Conservation (phyloP, 2,888 invertebrate species). For the Tachystola acroxantha region DNA sequence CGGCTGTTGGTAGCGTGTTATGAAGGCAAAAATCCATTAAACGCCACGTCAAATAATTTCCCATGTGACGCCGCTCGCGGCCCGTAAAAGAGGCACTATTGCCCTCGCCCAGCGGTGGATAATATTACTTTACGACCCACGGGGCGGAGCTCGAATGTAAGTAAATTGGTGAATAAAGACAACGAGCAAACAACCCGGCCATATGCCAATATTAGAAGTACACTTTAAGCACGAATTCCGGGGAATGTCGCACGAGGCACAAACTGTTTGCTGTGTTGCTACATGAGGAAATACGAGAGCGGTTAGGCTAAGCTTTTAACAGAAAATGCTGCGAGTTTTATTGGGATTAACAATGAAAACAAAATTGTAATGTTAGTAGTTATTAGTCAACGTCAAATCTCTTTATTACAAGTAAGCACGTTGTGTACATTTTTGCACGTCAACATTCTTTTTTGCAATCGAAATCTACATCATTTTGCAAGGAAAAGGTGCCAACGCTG, state of each 20-base stretch:
- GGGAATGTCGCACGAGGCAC: not conserved
- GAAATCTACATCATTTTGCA: no score
- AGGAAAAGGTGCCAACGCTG: no score
- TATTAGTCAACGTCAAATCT: no score
- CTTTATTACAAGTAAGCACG: no score
- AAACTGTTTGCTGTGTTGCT: not conserved
- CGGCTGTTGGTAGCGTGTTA: conserved; percentile 71
- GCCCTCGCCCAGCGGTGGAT: conserved; percentile 71
- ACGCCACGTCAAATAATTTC: conserved; percentile 78
- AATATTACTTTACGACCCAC: conserved; percentile 75
- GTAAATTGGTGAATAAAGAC: conserved; percentile 76
- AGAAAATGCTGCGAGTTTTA: not conserved
- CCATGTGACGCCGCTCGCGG: conserved; percentile 76
- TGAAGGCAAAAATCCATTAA: conserved; percentile 78
- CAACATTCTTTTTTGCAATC: no score
- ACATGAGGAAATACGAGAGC: no score
- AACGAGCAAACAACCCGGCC: conserved; percentile 42
- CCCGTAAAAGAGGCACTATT: conserved; percentile 77
- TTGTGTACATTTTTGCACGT: no score
- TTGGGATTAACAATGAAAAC: no score
- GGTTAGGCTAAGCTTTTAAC: no score
- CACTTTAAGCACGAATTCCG: conserved; percentile 15
- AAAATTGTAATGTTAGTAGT: no score
- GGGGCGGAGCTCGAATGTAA: conserved; percentile 68
- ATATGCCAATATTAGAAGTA: conserved; percentile 23